Conservation (phyloP, 2,888 invertebrate genomes). For the Oxyteleia sp. region DNA sequence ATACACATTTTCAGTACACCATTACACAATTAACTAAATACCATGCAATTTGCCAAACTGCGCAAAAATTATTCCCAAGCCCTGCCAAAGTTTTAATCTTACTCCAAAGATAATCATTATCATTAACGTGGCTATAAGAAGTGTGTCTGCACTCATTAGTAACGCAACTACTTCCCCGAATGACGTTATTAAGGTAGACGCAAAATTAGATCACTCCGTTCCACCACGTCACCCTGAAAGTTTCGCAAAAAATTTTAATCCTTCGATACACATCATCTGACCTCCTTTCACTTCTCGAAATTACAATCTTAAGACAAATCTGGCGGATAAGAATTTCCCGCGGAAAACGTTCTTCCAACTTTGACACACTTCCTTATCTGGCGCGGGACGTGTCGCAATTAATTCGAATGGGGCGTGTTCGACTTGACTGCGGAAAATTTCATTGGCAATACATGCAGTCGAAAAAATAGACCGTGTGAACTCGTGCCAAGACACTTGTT, state of each 20-base stretch:
- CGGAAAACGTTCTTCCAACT: slow-evolving; percentile 1
- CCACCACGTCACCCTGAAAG: background rate
- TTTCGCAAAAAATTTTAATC: slow-evolving; percentile 34
- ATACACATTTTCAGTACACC: too few relatives aligned
- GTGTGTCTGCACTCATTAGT: too few relatives aligned
- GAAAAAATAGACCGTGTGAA: slow-evolving; percentile 69
- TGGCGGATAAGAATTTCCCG: slow-evolving; percentile 22
- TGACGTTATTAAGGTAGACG: background rate
- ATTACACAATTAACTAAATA: too few relatives aligned
- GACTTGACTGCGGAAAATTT: slow-evolving; percentile 39
- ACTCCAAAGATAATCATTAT: too few relatives aligned
- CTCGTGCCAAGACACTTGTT: slow-evolving; percentile 76
- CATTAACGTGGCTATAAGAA: too few relatives aligned
- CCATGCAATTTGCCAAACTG: too few relatives aligned
- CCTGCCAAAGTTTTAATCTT: too few relatives aligned
- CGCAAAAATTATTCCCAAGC: too few relatives aligned
- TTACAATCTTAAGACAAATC: slow-evolving; percentile 13
- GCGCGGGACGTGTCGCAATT: slow-evolving; percentile 14
- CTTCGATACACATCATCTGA: slow-evolving; percentile 7
- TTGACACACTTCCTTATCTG: slow-evolving; percentile 15
- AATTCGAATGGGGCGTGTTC: slow-evolving; percentile 2
- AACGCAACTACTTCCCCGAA: too few relatives aligned
- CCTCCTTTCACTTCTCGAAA: slow-evolving; percentile 30
- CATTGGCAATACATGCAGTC: slow-evolving; percentile 47
- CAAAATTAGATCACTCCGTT: background rate